These are phyloP conservation scores for Turritopsis rubra DNA, from an alignment of 30 jellyfish, hydroid and myxozoan genomes.

Conservation along the genomic window DNA sequence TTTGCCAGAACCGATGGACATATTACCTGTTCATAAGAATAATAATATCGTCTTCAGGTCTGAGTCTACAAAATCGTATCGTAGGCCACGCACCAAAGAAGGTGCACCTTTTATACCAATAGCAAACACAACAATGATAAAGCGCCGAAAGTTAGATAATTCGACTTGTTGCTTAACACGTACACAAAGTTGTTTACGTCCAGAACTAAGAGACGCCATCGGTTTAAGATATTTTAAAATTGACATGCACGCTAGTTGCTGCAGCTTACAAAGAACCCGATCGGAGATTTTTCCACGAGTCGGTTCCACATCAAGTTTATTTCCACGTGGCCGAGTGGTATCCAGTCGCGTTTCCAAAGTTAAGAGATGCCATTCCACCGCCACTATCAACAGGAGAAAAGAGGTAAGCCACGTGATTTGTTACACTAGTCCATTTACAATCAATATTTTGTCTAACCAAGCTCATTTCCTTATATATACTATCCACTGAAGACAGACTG, in stretches of 20 bases:
- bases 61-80: constrained; percentile 6
- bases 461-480: too few species aligned
- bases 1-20: not conserved
- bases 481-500: not conserved
- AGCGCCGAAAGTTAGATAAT: not conserved
- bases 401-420: not conserved
- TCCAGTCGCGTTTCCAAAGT: constrained; percentile 5
- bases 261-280: constrained; percentile 11
- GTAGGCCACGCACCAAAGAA: not conserved
- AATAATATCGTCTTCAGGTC: not conserved
- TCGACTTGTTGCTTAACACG: not conserved
- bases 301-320: not conserved
- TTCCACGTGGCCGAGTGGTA: not conserved
- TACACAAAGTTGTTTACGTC: constrained; percentile 6
- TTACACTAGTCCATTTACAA: not conserved
- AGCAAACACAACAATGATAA: not conserved
- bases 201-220: constrained; percentile 5
- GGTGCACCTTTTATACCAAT: not conserved
- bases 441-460: too few species aligned
- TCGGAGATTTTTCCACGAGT: not conserved
- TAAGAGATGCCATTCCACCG: constrained; percentile 3
- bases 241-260: constrained; percentile 8
- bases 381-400: not conserved
- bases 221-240: not conserved
- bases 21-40: not conserved